Percentiles rank a stretch among this genome's conserved stretches.
Conservation (phyloP, 2,888 invertebrate genomes). For the Noctua comes region DNA sequence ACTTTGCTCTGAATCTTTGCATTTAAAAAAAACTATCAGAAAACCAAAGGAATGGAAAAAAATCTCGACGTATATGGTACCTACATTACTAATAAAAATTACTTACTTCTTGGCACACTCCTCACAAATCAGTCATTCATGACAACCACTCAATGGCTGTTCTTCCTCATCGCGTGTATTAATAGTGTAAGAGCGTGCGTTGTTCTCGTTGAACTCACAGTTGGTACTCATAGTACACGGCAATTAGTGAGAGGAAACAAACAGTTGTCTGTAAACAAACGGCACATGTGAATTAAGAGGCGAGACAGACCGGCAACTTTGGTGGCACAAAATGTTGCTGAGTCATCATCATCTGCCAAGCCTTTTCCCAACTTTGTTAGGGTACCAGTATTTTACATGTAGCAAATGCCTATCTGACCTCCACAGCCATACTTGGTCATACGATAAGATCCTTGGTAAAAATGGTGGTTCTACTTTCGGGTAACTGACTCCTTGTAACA, state of each 20-base stretch:
- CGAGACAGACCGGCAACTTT: constrained; percentile 28
- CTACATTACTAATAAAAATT: not conserved
- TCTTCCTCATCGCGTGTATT: constrained; percentile 29
- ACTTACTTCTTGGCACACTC: not conserved
- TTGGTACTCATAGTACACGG: constrained; percentile 21
- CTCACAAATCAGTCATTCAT: constrained; percentile 10
- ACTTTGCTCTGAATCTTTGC: not conserved
- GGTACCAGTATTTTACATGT: not conserved
- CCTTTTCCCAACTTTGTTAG: not conserved
- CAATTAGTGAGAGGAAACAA: constrained; percentile 61
- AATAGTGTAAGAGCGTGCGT: constrained; percentile 10
- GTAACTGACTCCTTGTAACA: not conserved
- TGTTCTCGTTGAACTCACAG: constrained; percentile 22
- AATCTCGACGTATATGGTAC: not conserved
- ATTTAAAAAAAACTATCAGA: not conserved
- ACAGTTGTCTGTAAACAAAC: constrained; percentile 58
- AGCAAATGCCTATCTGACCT: not conserved
- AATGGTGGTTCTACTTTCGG: not conserved
- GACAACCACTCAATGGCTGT: not conserved
- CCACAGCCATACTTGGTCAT: not conserved
- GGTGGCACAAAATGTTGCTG: not conserved
- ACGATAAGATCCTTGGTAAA: not conserved
- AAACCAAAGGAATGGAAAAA: not conserved
- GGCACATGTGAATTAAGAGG: constrained; percentile 38
- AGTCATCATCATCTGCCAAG: not conserved